Percentiles rank a stretch among this genome's conserved stretches.
Evolutionary conservation across 2,888 invertebrate genomes (phyloP).

Genomic region (Lepidocyrtoides sp.): DNA sequence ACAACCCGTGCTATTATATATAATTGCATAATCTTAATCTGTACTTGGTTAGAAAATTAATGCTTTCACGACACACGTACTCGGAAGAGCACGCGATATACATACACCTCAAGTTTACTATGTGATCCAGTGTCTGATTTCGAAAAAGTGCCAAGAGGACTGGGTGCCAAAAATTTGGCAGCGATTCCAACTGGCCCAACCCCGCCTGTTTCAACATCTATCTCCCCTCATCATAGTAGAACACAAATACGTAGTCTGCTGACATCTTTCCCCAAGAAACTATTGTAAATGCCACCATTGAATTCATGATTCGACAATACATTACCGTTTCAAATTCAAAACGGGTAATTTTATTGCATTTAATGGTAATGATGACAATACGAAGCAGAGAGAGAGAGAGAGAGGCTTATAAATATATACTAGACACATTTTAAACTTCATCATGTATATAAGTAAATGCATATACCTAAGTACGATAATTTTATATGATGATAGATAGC

Average conservation of each 20-base stretch:
- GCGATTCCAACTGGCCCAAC: slow-evolving; percentile 82
- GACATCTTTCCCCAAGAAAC: slow-evolving; percentile 45
- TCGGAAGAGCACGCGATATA: slow-evolving; percentile 12
- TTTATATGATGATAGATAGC: no score
- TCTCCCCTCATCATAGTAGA: slow-evolving; percentile 54
- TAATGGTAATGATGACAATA: slow-evolving; percentile 33
- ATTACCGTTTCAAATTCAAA: not conserved
- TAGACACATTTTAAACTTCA: no score
- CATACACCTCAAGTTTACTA: slow-evolving; percentile 37
- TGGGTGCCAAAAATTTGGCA: slow-evolving; percentile 83
- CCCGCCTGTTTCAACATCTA: slow-evolving; percentile 81
- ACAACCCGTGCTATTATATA: not conserved
- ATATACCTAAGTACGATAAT: no score
- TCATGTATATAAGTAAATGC: no score
- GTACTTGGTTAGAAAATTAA: slow-evolving; percentile 51
- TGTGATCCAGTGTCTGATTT: slow-evolving; percentile 53
- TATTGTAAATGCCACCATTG: slow-evolving; percentile 22
- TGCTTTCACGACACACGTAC: slow-evolving; percentile 15
- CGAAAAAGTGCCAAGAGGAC: slow-evolving; percentile 80
- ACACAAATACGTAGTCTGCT: no score
- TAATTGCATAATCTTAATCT: slow-evolving; percentile 39
- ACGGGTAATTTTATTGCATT: slow-evolving; percentile 38
- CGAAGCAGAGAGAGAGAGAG: not conserved
- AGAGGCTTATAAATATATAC: no score
- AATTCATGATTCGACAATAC: not conserved